These are phyloP conservation scores for Porites australiensis DNA, from an alignment of 64 coral and sea anemone genomes.

Conservation along the genomic window DNA sequence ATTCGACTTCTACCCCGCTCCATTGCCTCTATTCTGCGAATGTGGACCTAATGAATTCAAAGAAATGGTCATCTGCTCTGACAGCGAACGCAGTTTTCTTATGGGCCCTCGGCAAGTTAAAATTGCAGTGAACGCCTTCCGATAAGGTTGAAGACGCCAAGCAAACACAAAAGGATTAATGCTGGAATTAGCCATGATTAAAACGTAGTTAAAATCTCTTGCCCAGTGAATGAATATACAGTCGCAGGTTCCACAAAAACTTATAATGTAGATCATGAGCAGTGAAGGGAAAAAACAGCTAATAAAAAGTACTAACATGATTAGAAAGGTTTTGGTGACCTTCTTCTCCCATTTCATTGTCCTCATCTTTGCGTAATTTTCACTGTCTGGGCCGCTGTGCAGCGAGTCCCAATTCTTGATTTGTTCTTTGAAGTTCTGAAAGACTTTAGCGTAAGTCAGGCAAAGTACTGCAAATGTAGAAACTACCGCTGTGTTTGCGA, in stretches of 20 bases:
- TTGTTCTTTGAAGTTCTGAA: conserved; percentile 49
- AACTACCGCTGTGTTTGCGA: conserved; percentile 84
- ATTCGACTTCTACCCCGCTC: background rate
- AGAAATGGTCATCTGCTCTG: background rate
- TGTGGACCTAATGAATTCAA: background rate
- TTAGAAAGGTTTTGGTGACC: conserved; percentile 69
- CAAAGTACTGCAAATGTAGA: conserved; percentile 65
- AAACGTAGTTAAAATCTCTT: conserved; percentile 75
- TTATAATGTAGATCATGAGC: conserved; percentile 80
- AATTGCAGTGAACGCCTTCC: conserved; percentile 40
- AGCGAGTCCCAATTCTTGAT: conserved; percentile 61
- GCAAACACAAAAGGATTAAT: conserved; percentile 84
- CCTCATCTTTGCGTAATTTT: conserved; percentile 32
- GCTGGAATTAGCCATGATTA: conserved; percentile 66
- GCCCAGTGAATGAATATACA: conserved; percentile 81
- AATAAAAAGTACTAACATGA: conserved; percentile 74
- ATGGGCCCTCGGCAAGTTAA: background rate
- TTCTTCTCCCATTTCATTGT: conserved; percentile 70
- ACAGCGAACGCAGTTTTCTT: background rate
- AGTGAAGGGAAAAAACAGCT: conserved; percentile 68
- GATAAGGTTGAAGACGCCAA: conserved; percentile 58
- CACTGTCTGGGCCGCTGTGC: conserved; percentile 5
- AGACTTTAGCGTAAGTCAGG: conserved; percentile 76
- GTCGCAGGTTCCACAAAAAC: conserved; percentile 64
- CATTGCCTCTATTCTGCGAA: background rate